phyloP scores from a whole-genome alignment of 2,888 invertebrate genomes.

The Pristionchus fissidentatus region DNA sequence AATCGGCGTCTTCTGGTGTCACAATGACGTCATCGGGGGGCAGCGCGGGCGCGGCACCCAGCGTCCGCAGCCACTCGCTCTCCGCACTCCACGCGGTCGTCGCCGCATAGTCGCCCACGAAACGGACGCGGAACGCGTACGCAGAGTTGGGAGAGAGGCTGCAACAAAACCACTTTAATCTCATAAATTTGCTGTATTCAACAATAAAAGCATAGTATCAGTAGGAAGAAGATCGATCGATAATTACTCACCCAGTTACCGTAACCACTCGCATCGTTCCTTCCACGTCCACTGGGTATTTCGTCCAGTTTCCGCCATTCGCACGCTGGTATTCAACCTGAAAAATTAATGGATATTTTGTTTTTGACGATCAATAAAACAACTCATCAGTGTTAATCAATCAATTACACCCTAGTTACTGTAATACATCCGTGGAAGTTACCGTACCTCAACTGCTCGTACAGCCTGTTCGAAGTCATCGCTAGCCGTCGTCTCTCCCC shows the following conservation, averaged over 20 bases:
- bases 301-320: conserved; percentile 69
- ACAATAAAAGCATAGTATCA: background rate
- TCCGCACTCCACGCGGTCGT: conserved; percentile 92
- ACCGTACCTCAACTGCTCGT: conserved; percentile 23
- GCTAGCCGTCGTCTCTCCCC: conserved; percentile 49
- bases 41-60: conserved; percentile 90
- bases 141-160: conserved; percentile 87
- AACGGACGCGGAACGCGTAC: conserved; percentile 87
- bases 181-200: background rate
- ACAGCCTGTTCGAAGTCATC: conserved; percentile 52
- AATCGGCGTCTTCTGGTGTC: conserved; percentile 38
- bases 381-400: background rate
- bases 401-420: background rate
- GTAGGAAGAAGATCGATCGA: background rate
- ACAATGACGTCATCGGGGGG: conserved; percentile 79
- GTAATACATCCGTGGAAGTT: background rate
- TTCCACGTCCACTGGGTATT: conserved; percentile 9
- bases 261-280: background rate
- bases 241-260: conserved; percentile 27
- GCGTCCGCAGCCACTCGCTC: conserved; percentile 88
- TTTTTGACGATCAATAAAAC: background rate
- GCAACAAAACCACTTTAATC: conserved; percentile 6
- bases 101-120: conserved; percentile 91
- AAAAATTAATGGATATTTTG: background rate
- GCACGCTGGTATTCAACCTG: conserved; percentile 68